These are phyloP conservation scores for Labroides dimidiatus DNA, from an alignment of 2,797 vertebrate species.

Conservation along the genomic window DNA sequence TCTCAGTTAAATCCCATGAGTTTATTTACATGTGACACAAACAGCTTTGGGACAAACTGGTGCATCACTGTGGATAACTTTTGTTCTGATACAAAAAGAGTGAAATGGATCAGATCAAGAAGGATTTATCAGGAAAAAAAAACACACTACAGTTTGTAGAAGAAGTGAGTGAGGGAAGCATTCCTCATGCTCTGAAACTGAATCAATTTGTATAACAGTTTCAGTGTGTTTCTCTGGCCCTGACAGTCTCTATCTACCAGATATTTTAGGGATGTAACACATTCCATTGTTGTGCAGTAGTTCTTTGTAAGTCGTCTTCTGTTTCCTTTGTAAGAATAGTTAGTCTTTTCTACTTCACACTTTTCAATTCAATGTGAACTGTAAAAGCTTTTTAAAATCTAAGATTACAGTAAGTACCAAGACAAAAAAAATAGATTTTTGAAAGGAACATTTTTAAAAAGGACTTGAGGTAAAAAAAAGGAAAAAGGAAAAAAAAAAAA, in stretches of 20 bases:
- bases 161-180: neutral
- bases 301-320: conserved; percentile 33
- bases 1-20: neutral
- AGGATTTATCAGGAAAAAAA: neutral
- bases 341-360: conserved; percentile 68
- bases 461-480: conserved; percentile 36
- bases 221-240: conserved; percentile 12
- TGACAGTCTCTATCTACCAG: conserved; percentile 28
- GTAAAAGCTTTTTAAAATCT: conserved; percentile 67
- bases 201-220: conserved; percentile 3
- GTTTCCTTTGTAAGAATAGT: conserved; percentile 54
- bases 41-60: neutral
- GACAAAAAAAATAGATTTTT: conserved; percentile 74
- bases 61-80: conserved; percentile 3
- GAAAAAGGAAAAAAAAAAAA: conserved; percentile 35
- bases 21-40: neutral
- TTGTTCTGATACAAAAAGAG: conserved; percentile 15
- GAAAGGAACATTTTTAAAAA: conserved; percentile 61
- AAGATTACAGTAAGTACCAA: conserved; percentile 58
- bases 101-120: neutral
- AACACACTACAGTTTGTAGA: conserved; percentile 19
- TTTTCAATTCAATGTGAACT: conserved; percentile 77
- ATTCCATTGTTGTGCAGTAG: conserved; percentile 46
- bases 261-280: conserved; percentile 24
- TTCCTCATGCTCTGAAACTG: neutral